Evolutionary conservation across 2,113 vertebrate genomes (phyloP), one percentile per base, ranked within the genome.

Genomic region (Coreoperca whiteheadi): DNA sequence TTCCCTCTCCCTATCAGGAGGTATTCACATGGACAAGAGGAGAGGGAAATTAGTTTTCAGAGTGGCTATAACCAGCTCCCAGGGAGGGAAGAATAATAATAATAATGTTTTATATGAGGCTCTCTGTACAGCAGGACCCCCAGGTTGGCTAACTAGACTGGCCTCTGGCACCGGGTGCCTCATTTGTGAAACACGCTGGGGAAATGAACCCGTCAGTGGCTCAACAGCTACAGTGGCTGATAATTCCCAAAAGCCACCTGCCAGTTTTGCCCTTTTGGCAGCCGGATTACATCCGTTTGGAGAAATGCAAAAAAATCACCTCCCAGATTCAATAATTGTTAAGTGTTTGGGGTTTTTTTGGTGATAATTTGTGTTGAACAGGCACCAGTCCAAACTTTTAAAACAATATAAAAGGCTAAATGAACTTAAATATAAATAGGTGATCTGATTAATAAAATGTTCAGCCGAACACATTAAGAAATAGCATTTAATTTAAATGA

Each of bases 21-120:
- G 85, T 80, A 87, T 93, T 93, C 89, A 88, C 88, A 87, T 77
- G 82, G 83, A 93, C 90, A 87, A 91, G 81, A 87, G 83, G 77
- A 85, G 81, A 87, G 81, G 90, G 90, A 92, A 92, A 93, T 93
- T 81, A 92, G 86, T 93, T 93, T 91, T 89, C 86, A 79, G 81
- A 84, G 83, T 32, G 1, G 57, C 85, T 74, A 54, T 85, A 86
- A 86, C 76, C 80, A 68, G 89, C 76, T 87, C 83, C 88, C 81
- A 66, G 73, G 71, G 88, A 82, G 87, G 86, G 84, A 87, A 87
- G 84, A 87, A 87, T 66, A 87, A 87, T 89, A 72, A 86, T 85
- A 84, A 90, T 84, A 85, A 83, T 88, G 86, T 82, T 91, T 84
- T 86, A 74, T 88, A 81, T 51, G 79, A 87, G 78, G 70, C 81